Base-by-base conservation (phyloP, 2,113 vertebrate genomes). In the Recurvirostra avosetta region DNA sequence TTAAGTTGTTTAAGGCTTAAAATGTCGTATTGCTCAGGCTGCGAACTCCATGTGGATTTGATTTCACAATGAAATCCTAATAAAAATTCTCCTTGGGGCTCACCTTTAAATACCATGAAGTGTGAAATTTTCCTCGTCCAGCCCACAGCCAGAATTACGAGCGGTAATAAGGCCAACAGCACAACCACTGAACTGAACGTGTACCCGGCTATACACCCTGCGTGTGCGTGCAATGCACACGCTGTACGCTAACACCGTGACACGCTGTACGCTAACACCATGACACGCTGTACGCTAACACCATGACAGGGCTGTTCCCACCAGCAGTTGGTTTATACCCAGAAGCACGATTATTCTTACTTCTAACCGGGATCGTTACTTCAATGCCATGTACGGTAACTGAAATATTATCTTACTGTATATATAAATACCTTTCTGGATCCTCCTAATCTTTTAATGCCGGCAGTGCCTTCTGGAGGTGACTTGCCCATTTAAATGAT, bases 201-300 rank as follows among this genome's bases (percentile, higher is more conserved):
- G 65, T 17, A 6, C 5, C 2, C 14, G 1, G 0, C 3, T 0
- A 3, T 1, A 20, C 2, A 2, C 9, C 2, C 8, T 36, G 41
- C 14, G 1, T 2, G 38, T 5, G 21, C 5, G 43, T 3, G 45
- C 45, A 15, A 38, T 2, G 40, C n/a, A 12, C 29, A 11, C 26
- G 1, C 50, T 41, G 71, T 22, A 45, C 43, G 16, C 43, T 43
- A 43, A 16, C n/a, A n/a, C n/a, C n/a, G n/a, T n/a, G n/a, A 12
- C 29, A 11, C 26, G 1, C 50, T 41, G 71, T 25, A 43, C 43
- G 17, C 43, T 45, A 45, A 16, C 76, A 29, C 1, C 0, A 34
- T 19, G 80, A 12, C 29, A 11, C 26, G 1, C 50, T 41, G 71
- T 25, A 45, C 43, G 17, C 43, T 45, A 45, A 16, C 76, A 30